phyloP scores from a whole-genome alignment of 2,888 invertebrate genomes.

The Morpho achilles region DNA sequence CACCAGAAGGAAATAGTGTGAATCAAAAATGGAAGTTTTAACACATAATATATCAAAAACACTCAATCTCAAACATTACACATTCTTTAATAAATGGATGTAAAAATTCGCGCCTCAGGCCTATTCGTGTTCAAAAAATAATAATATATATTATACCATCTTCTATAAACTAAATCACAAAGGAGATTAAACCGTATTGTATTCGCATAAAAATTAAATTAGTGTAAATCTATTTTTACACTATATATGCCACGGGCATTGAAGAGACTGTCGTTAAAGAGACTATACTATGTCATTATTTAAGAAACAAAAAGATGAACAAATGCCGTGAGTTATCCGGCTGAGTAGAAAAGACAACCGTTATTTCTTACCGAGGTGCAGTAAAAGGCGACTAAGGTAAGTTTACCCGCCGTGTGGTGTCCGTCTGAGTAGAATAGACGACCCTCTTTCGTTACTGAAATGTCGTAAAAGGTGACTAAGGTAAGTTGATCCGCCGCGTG shows the following conservation, averaged over 20 bases:
- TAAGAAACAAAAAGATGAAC: slow-evolving; percentile 63
- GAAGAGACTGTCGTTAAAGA: slow-evolving; percentile 65
- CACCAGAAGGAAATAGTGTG: slow-evolving; percentile 10
- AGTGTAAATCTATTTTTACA: background rate
- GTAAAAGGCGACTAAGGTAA: too few relatives aligned
- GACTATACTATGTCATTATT: slow-evolving; percentile 72
- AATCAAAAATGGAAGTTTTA: slow-evolving; percentile 8
- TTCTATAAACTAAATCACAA: background rate
- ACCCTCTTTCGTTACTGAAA: too few relatives aligned
- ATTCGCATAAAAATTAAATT: background rate
- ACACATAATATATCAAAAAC: slow-evolving; percentile 12
- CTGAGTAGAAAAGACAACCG: too few relatives aligned
- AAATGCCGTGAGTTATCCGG: slow-evolving; percentile 31
- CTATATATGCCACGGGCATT: background rate
- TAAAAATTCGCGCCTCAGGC: slow-evolving; percentile 61
- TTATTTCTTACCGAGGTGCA: too few relatives aligned
- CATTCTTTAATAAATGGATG: slow-evolving; percentile 46
- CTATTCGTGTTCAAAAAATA: slow-evolving; percentile 38
- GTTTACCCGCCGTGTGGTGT: too few relatives aligned
- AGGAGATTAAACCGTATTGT: background rate
- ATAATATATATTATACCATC: slow-evolving; percentile 8
- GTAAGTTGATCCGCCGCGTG: too few relatives aligned
- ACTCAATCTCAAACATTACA: slow-evolving; percentile 4
- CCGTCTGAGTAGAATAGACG: too few relatives aligned
- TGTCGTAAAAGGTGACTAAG: too few relatives aligned